These are phyloP conservation scores for Notothenia coriiceps DNA, from an alignment of 2,113 vertebrate species.

Conservation along the genomic window DNA sequence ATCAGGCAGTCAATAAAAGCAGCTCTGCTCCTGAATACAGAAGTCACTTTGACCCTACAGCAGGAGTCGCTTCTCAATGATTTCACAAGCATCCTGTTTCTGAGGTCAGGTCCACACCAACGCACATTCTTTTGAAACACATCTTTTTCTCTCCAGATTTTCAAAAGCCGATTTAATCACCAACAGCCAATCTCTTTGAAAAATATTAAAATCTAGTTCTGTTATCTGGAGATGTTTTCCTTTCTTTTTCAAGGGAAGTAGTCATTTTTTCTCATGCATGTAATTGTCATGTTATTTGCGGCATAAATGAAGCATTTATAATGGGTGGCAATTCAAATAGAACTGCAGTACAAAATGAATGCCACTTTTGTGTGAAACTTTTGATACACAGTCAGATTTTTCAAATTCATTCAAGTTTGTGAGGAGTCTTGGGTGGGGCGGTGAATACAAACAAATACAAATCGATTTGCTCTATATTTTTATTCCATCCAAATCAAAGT, in stretches of 20 bases:
- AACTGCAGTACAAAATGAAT: neutral
- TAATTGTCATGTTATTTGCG: neutral
- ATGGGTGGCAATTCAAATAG: neutral
- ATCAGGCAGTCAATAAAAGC: constrained; percentile 64
- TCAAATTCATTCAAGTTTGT: neutral
- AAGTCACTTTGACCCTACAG: constrained; percentile 49
- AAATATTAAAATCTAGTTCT: neutral
- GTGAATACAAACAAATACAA: too few relatives aligned
- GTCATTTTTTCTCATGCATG: neutral
- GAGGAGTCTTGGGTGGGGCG: neutral
- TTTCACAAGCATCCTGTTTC: constrained; percentile 39
- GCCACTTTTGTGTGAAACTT: neutral
- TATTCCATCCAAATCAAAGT: neutral
- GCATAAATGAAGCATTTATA: neutral
- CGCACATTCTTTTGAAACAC: constrained; percentile 8
- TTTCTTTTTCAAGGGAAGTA: too few relatives aligned
- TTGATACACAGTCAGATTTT: neutral
- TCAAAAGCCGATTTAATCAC: neutral
- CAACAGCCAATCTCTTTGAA: neutral
- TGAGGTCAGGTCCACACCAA: constrained; percentile 10
- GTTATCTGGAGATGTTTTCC: too few relatives aligned
- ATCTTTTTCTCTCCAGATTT: neutral
- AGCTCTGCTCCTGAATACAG: constrained; percentile 55
- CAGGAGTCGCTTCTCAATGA: constrained; percentile 35
- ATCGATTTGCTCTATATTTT: too few relatives aligned